Percentiles rank a stretch among this genome's conserved stretches.
Conservation (phyloP, 1,140 invertebrate genomes). For the Eueides isabella region DNA sequence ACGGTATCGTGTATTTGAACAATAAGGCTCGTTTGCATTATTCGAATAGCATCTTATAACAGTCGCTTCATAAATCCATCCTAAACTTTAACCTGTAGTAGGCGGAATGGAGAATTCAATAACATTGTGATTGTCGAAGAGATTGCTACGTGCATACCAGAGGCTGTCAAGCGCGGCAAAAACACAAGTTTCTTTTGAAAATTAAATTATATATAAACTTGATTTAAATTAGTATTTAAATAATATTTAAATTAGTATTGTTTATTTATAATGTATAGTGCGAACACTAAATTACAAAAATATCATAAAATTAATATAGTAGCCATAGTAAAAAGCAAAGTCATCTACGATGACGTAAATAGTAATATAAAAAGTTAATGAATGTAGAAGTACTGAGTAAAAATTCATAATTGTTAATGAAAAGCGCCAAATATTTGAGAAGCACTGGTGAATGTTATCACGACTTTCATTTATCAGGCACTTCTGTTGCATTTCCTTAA, state of each 20-base stretch:
- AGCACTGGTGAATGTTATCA: neutral
- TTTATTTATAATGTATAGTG: neutral
- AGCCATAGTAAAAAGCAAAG: no score
- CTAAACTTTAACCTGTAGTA: constrained; percentile 54
- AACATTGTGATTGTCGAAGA: constrained; percentile 47
- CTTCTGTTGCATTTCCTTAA: constrained; percentile 39
- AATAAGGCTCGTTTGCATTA: constrained; percentile 46
- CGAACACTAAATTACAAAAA: no score
- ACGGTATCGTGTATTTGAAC: constrained; percentile 37
- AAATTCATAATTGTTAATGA: no score
- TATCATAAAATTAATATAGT: neutral
- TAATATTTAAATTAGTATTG: no score
- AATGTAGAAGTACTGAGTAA: no score
- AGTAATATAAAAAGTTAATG: no score
- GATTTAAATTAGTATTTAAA: neutral
- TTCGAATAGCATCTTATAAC: constrained; percentile 38
- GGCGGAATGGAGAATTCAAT: constrained; percentile 52
- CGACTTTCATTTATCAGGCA: constrained; percentile 36
- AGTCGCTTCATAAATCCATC: constrained; percentile 51
- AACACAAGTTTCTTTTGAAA: neutral
- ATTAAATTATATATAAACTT: no score
- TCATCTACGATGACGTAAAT: no score
- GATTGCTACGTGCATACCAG: constrained; percentile 34
- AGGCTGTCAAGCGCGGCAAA: neutral
- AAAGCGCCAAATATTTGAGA: neutral